phyloP scores from a whole-genome alignment of 92 coral and sea anemone species.

The Parazoanthus atlanticus region DNA sequence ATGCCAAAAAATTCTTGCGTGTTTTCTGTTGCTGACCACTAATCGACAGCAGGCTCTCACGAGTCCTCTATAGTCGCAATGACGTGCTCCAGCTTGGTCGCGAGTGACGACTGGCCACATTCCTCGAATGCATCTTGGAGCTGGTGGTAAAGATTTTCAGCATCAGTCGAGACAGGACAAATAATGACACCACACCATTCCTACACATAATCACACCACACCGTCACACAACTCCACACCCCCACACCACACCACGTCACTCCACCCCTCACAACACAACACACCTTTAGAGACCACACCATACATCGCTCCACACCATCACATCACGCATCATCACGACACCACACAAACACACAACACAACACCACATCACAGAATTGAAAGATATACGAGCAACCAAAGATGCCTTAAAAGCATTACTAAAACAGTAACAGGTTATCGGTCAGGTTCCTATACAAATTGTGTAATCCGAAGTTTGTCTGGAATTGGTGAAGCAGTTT shows the following conservation, averaged over 20 bases:
- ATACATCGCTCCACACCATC: neutral
- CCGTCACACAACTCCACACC: neutral
- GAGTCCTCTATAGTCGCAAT: slow-evolving; percentile 51
- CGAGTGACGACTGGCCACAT: slow-evolving; percentile 51
- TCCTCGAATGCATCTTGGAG: slow-evolving; percentile 67
- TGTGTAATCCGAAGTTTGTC: no score
- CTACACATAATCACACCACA: neutral
- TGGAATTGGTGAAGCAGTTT: no score
- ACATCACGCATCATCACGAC: neutral
- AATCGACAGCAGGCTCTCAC: neutral
- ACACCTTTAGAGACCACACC: neutral
- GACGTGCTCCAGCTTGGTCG: slow-evolving; percentile 62
- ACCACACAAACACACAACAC: no score
- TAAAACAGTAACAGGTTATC: neutral
- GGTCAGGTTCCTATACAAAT: no score
- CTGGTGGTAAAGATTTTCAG: slow-evolving; percentile 13
- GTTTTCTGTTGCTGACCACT: neutral
- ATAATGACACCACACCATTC: neutral
- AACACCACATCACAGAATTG: no score
- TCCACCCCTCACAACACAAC: no score
- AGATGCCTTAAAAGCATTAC: neutral
- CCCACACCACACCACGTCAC: neutral
- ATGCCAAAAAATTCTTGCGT: neutral
- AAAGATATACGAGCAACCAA: neutral
- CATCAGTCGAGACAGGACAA: neutral